These are phyloP conservation scores for Carassius gibelio DNA, from an alignment of 2,113 vertebrate species.

Conservation along the genomic window DNA sequence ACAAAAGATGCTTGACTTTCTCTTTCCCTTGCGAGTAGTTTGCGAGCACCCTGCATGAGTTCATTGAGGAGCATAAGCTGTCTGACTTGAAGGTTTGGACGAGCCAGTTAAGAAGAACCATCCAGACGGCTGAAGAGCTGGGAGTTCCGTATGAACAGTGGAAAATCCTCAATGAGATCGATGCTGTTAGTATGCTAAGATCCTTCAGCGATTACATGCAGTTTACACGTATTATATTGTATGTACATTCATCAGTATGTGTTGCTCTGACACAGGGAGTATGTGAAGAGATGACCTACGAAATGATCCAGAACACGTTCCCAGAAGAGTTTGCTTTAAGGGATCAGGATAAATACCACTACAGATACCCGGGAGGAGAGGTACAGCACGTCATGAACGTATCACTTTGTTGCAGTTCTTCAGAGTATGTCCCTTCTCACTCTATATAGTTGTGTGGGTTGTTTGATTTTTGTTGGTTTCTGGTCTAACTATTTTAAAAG, in stretches of 20 bases:
- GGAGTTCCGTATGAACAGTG: conserved; percentile 93
- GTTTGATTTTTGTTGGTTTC: neutral
- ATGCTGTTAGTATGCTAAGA: conserved; percentile 83
- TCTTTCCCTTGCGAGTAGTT: conserved; percentile 74
- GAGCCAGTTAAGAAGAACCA: conserved; percentile 93
- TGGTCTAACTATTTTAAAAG: neutral
- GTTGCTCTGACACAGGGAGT: conserved; percentile 78
- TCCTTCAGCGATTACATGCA: neutral
- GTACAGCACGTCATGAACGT: conserved; percentile 64
- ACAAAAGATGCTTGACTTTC: neutral
- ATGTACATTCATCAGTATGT: neutral
- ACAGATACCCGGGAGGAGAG: conserved; percentile 98
- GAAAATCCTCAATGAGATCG: conserved; percentile 97
- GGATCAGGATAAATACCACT: conserved; percentile 96
- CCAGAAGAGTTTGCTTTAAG: conserved; percentile 94
- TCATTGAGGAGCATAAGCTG: conserved; percentile 88
- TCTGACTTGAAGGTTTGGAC: conserved; percentile 96
- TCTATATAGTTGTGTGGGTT: neutral
- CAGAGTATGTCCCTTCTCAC: neutral
- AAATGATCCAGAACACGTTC: conserved; percentile 86
- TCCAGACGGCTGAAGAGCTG: conserved; percentile 92
- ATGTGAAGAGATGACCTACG: conserved; percentile 96
- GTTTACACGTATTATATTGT: neutral
- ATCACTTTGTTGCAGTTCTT: neutral
- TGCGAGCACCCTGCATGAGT: conserved; percentile 79